Evolutionary conservation across 2,888 invertebrate species (phyloP).

Genomic region (Monoplex corrugatus): DNA sequence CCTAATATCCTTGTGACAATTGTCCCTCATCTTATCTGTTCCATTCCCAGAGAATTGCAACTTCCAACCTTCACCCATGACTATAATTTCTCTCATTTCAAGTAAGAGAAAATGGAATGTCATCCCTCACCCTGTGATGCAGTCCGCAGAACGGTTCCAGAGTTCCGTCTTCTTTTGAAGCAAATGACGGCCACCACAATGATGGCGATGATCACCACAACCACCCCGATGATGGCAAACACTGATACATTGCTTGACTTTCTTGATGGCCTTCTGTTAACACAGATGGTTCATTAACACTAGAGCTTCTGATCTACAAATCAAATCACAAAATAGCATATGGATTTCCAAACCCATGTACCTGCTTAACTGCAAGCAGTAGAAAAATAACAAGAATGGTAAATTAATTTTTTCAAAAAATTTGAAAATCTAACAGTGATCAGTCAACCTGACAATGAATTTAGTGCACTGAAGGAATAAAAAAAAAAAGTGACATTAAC

Average conservation of each 20-base stretch:
- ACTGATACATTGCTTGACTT: slow-evolving; percentile 3
- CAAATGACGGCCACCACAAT: slow-evolving; percentile 34
- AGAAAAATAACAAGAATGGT: background rate
- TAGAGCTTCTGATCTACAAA: background rate
- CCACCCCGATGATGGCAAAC: slow-evolving; percentile 41
- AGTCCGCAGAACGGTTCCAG: background rate
- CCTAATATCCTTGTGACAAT: too few relatives aligned
- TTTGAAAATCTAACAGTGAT: background rate
- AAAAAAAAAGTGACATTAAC: too few relatives aligned
- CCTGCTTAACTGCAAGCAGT: background rate
- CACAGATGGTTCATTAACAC: background rate
- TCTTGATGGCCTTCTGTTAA: background rate
- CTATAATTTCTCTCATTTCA: too few relatives aligned
- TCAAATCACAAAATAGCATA: background rate
- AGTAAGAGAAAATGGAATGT: too few relatives aligned
- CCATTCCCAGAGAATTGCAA: too few relatives aligned
- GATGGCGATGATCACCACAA: slow-evolving; percentile 36
- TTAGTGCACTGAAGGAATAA: too few relatives aligned
- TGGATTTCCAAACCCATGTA: background rate
- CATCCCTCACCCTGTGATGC: background rate
- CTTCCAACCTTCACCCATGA: too few relatives aligned
- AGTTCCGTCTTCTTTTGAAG: slow-evolving; percentile 38
- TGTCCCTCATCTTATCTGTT: too few relatives aligned
- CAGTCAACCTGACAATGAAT: too few relatives aligned
- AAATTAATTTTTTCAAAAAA: background rate